phyloP scores from a whole-genome alignment of 2,113 vertebrate species.

The Mixornis gularis region DNA sequence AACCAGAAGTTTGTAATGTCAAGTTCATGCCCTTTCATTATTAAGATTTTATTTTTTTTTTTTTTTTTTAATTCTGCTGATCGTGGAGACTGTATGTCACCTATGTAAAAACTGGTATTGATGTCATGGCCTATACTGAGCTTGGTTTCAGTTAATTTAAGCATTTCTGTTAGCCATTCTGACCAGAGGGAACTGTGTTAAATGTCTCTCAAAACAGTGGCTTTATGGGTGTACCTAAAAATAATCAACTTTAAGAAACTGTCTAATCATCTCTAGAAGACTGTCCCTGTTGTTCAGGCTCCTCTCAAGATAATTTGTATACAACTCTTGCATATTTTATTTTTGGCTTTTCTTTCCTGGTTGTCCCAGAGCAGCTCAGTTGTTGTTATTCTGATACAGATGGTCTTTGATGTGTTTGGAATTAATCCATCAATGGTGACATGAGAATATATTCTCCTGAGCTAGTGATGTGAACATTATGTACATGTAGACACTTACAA shows the following conservation, averaged over 20 bases:
- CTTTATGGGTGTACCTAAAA: background rate
- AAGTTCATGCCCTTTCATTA: background rate
- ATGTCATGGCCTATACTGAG: background rate
- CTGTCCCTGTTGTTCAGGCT: fast-evolving
- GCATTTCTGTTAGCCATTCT: background rate
- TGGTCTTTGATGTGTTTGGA: constrained; percentile 16
- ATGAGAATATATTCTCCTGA: background rate
- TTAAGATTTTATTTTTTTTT: background rate
- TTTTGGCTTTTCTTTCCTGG: background rate
- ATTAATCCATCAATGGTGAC: background rate
- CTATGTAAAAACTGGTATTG: background rate
- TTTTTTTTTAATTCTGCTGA: background rate
- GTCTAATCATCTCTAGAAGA: background rate
- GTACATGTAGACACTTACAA: background rate
- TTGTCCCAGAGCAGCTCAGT: background rate
- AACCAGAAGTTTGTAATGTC: background rate
- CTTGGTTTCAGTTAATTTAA: background rate
- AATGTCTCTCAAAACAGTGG: background rate
- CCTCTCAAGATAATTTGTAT: background rate
- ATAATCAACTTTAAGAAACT: background rate
- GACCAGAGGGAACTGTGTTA: background rate
- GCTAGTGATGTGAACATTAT: background rate
- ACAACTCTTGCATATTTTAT: background rate
- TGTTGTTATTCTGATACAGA: background rate
- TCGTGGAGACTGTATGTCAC: background rate